Evolutionary conservation across 2,113 vertebrate species (phyloP).

Genomic region (Psilopsiagon aymara): DNA sequence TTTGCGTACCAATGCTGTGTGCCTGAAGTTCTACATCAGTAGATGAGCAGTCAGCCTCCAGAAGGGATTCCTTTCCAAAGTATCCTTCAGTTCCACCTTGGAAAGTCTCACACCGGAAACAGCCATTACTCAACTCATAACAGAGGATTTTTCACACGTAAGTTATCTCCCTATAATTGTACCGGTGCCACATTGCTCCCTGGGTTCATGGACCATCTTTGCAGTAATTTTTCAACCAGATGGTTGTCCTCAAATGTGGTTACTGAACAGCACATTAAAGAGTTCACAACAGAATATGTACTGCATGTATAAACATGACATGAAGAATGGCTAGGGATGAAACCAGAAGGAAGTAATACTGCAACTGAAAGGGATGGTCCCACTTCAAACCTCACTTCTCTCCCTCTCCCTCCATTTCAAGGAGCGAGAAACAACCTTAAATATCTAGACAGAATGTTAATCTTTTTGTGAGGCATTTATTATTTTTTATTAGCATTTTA

Average conservation of each 20-base stretch:
- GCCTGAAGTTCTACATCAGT: neutral
- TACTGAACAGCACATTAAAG: neutral
- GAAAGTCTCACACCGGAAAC: neutral
- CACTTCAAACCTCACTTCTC: neutral
- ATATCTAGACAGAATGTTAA: neutral
- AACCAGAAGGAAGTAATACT: neutral
- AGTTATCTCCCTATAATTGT: neutral
- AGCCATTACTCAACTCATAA: neutral
- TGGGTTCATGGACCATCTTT: neutral
- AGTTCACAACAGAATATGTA: neutral
- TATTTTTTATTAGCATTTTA: slow-evolving; percentile 1
- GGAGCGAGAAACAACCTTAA: neutral
- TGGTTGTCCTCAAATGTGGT: neutral
- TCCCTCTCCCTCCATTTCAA: neutral
- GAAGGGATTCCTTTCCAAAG: neutral
- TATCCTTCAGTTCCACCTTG: neutral
- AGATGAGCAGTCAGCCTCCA: neutral
- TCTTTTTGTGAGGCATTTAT: slow-evolving; percentile 6
- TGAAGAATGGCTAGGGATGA: neutral
- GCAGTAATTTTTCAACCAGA: neutral
- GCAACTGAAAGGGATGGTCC: neutral
- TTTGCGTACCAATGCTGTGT: neutral
- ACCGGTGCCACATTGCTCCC: neutral
- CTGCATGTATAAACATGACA: neutral
- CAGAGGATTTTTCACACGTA: neutral